These are phyloP conservation scores for Pegoplata infirma DNA, from an alignment of 2,888 invertebrate genomes.

Conservation along the genomic window DNA sequence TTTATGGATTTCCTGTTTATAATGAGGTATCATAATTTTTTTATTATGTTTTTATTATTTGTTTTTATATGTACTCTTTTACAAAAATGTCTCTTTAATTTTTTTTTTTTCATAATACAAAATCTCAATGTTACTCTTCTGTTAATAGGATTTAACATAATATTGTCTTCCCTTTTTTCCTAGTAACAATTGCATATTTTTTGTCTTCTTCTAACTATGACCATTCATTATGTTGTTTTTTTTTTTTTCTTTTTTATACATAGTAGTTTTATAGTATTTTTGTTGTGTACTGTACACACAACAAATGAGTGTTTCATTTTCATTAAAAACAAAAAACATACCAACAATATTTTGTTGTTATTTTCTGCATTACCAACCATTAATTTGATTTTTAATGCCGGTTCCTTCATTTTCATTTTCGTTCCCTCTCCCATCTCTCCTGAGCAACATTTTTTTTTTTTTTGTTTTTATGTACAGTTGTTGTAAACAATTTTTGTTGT, in stretches of 20 bases:
- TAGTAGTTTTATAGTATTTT: slow-evolving; percentile 63
- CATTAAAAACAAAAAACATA: slow-evolving; percentile 43
- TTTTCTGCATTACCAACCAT: slow-evolving; percentile 48
- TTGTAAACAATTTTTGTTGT: slow-evolving; percentile 34
- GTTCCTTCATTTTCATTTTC: slow-evolving; percentile 25
- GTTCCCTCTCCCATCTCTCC: background rate
- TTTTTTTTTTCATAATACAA: background rate
- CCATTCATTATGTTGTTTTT: slow-evolving; percentile 45
- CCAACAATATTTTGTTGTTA: slow-evolving; percentile 20
- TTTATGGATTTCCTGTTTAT: slow-evolving; percentile 54
- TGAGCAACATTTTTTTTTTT: background rate
- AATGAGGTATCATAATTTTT: slow-evolving; percentile 13
- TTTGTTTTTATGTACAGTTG: slow-evolving; percentile 46
- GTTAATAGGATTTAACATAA: background rate
- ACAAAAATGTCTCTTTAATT: background rate
- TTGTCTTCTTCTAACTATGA: slow-evolving; percentile 23
- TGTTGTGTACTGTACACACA: slow-evolving; percentile 66
- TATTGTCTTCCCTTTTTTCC: background rate
- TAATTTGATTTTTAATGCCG: slow-evolving; percentile 42
- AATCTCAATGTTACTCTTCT: background rate
- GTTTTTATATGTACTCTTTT: background rate
- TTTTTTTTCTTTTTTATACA: slow-evolving; percentile 49
- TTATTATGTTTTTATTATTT: background rate
- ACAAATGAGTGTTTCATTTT: slow-evolving; percentile 45
- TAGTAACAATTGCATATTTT: background rate